These are phyloP conservation scores for Tragelaphus strepsiceros DNA, from an alignment of 2,113 vertebrate species.

Conservation along the genomic window DNA sequence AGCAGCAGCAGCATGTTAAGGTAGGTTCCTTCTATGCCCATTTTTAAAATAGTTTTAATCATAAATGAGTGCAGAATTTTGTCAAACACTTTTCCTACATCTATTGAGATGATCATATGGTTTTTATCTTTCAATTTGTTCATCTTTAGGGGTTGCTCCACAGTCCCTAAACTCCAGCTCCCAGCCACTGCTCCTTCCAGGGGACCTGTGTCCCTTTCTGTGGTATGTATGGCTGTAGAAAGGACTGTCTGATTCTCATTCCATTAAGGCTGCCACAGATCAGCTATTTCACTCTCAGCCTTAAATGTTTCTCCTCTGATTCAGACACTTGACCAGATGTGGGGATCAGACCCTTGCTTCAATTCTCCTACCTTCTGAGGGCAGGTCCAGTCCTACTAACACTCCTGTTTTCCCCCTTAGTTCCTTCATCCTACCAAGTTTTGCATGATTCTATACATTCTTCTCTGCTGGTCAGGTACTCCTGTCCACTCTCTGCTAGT, in stretches of 20 bases:
- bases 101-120: neutral
- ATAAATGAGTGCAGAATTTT: neutral
- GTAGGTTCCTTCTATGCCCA: neutral
- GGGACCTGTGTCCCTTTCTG: rapidly evolving
- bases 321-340: neutral
- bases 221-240: neutral
- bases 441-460: neutral
- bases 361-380: rapidly evolving
- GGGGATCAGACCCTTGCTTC: neutral
- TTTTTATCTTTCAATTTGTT: neutral
- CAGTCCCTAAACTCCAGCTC: neutral
- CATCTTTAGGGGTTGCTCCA: neutral
- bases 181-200: neutral
- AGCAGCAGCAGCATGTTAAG: neutral
- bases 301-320: neutral
- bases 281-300: neutral
- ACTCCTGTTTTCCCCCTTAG: neutral
- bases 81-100: neutral
- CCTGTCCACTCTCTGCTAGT: neutral
- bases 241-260: neutral
- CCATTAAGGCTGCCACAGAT: neutral
- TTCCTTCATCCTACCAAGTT: neutral
- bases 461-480: neutral
- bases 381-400: neutral
- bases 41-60: neutral